These are phyloP conservation scores for Apodemus speciosus DNA, from an alignment of 2,113 vertebrate genomes.

Conservation along the genomic window DNA sequence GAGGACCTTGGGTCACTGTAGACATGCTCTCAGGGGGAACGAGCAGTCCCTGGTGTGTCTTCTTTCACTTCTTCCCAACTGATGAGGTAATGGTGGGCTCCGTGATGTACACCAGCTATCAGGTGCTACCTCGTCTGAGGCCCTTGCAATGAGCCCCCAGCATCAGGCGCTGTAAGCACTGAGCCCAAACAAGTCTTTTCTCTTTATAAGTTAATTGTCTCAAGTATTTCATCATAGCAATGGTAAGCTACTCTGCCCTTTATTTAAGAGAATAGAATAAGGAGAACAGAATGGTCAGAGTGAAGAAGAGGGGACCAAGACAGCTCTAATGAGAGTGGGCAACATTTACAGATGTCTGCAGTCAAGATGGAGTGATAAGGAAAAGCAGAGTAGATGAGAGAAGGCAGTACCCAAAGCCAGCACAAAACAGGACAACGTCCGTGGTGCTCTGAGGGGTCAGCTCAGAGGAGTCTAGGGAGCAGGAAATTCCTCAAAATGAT, in stretches of 20 bases:
- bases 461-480: fast-evolving
- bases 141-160: not conserved
- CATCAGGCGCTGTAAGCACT: not conserved
- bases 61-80: not conserved
- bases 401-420: not conserved
- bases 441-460: not conserved
- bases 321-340: not conserved
- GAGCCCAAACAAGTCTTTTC: not conserved
- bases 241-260: not conserved
- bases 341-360: not conserved
- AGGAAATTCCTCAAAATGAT: not conserved
- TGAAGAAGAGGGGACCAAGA: not conserved
- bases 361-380: not conserved
- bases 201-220: not conserved
- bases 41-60: not conserved
- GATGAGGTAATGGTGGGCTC: not conserved
- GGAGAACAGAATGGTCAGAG: not conserved
- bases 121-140: not conserved
- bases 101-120: not conserved
- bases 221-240: not conserved
- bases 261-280: not conserved
- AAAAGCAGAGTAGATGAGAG: not conserved
- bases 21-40: not conserved
- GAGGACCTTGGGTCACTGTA: not conserved
- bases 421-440: no score